Evolutionary conservation across 2,113 vertebrate species (phyloP).

Genomic region (Onychorhynchus coronatus): DNA sequence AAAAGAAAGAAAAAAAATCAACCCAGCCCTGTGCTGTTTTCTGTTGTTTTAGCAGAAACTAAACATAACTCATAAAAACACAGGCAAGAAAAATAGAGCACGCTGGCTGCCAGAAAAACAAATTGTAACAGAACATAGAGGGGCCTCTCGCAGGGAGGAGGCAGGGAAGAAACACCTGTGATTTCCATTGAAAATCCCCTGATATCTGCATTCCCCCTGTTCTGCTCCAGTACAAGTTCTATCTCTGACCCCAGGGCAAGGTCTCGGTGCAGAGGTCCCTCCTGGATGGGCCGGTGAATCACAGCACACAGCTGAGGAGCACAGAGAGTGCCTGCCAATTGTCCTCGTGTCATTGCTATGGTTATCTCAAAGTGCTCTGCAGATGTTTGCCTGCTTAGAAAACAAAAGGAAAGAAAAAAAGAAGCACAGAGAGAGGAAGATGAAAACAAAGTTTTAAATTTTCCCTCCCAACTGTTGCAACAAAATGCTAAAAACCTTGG

Average conservation of each 20-base stretch:
- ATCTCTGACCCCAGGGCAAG: slow-evolving; percentile 35
- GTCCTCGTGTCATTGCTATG: slow-evolving; percentile 63
- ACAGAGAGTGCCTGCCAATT: slow-evolving; percentile 44
- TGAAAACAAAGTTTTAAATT: slow-evolving; percentile 43
- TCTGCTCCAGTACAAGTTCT: slow-evolving; percentile 42
- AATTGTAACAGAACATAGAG: slow-evolving; percentile 48
- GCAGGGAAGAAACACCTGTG: slow-evolving; percentile 76
- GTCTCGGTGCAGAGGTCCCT: slow-evolving; percentile 8
- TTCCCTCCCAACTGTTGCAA: background rate
- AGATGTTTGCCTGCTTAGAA: slow-evolving; percentile 71
- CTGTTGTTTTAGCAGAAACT: slow-evolving; percentile 68
- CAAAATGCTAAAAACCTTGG: background rate
- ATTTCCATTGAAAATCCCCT: slow-evolving; percentile 73
- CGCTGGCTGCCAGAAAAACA: slow-evolving; percentile 43
- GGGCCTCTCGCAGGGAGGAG: slow-evolving; percentile 70
- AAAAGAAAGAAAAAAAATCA: background rate
- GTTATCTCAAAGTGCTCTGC: slow-evolving; percentile 70
- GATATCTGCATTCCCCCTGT: slow-evolving; percentile 22
- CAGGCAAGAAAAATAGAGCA: slow-evolving; percentile 58
- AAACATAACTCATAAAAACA: slow-evolving; percentile 64
- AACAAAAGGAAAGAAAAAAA: background rate
- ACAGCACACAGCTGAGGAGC: slow-evolving; percentile 57
- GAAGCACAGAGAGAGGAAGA: background rate
- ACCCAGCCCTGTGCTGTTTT: slow-evolving; percentile 33
- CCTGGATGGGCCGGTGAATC: slow-evolving; percentile 57